Percentiles rank a stretch among this genome's conserved stretches.
Evolutionary conservation across 2,888 invertebrate genomes (phyloP).

Genomic region (Tuta absoluta): DNA sequence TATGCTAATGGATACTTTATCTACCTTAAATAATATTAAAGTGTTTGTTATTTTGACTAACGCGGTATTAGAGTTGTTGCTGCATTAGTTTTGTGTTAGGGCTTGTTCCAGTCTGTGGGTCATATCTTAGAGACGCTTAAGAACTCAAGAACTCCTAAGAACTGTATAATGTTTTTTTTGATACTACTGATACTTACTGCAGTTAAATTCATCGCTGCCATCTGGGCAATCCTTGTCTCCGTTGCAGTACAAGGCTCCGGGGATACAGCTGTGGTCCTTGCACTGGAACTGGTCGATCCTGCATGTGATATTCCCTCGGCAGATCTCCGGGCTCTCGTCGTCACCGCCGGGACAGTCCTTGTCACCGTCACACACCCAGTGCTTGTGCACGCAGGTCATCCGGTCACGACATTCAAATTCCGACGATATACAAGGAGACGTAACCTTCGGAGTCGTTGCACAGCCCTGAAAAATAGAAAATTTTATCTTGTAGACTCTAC

Average conservation of each 20-base stretch:
- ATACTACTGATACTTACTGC: constrained; percentile 80
- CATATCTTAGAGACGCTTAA: too few relatives aligned
- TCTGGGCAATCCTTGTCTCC: constrained; percentile 91
- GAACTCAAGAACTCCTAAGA: too few relatives aligned
- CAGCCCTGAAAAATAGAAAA: constrained; percentile 79
- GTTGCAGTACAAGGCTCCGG: constrained; percentile 90
- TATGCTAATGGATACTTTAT: too few relatives aligned
- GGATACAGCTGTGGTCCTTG: constrained; percentile 88
- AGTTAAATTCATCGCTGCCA: constrained; percentile 92
- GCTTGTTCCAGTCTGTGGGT: too few relatives aligned
- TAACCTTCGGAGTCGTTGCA: constrained; percentile 71
- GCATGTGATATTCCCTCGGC: constrained; percentile 89
- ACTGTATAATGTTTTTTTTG: neutral
- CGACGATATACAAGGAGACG: constrained; percentile 84
- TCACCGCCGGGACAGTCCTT: constrained; percentile 91
- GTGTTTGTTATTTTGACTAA: too few relatives aligned
- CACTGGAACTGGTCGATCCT: constrained; percentile 94
- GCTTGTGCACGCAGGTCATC: constrained; percentile 89
- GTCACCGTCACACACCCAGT: constrained; percentile 93
- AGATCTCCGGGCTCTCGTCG: constrained; percentile 85
- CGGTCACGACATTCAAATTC: constrained; percentile 91
- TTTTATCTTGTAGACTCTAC: neutral
- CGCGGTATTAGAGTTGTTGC: too few relatives aligned
- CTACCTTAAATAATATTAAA: too few relatives aligned
- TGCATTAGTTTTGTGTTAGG: too few relatives aligned